phyloP scores from a whole-genome alignment of 1,140 invertebrate genomes.

The Aphelenchoides avenae region DNA sequence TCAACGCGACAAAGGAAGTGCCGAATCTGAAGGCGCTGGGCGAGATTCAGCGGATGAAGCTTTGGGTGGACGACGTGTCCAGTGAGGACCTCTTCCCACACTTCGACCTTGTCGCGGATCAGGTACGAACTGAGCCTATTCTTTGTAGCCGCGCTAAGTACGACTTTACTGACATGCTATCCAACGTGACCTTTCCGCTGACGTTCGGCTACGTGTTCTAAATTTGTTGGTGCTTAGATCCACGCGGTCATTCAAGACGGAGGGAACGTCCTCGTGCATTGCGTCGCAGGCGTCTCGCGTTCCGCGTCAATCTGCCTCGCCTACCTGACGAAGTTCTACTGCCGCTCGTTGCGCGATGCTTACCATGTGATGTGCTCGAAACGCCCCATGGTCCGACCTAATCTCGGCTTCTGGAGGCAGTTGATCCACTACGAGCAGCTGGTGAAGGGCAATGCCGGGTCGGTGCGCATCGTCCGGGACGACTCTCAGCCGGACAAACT shows the following conservation, averaged over 20 bases:
- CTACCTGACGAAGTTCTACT: conserved; percentile 77
- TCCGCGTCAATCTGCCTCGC: conserved; percentile 79
- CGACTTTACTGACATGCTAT: background rate
- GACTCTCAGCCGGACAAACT: conserved; percentile 53
- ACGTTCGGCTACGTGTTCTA: conserved; percentile 2
- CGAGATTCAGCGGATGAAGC: conserved; percentile 66
- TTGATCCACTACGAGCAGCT: conserved; percentile 71
- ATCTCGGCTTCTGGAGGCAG: conserved; percentile 82
- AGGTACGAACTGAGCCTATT: conserved; percentile 59
- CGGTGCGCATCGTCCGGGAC: conserved; percentile 50
- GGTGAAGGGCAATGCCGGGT: conserved; percentile 51
- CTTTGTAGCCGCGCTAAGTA: no score
- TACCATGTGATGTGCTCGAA: conserved; percentile 57
- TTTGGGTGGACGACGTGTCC: conserved; percentile 69
- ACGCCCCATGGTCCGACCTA: conserved; percentile 77
- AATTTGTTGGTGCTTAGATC: conserved; percentile 61
- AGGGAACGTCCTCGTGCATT: conserved; percentile 75
- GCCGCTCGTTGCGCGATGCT: conserved; percentile 69
- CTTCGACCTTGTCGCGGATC: conserved; percentile 72
- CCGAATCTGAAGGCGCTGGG: conserved; percentile 66
- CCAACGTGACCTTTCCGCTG: conserved; percentile 2
- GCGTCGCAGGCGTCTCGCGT: conserved; percentile 78
- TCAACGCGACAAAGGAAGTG: conserved; percentile 76
- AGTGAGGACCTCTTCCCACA: conserved; percentile 69
- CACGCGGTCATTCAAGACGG: conserved; percentile 58